Percentiles rank a stretch among this genome's conserved stretches.
These are phyloP conservation scores for Notarius quadriscutis DNA, from an alignment of 2,113 vertebrate species.

Conservation along the genomic window DNA sequence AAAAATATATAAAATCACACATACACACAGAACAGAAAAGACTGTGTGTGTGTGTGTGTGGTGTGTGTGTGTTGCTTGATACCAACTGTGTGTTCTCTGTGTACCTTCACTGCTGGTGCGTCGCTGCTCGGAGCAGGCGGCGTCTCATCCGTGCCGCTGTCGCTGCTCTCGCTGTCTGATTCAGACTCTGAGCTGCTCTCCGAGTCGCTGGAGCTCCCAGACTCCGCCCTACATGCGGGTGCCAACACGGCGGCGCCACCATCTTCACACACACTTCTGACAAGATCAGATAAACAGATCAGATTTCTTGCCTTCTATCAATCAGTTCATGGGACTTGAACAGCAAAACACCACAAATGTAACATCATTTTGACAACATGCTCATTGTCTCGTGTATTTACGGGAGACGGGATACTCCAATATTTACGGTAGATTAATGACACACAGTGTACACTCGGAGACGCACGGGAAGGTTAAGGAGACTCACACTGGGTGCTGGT, in stretches of 20 bases:
- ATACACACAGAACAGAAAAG: background rate
- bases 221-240: constrained; percentile 79
- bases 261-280: constrained; percentile 67
- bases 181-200: constrained; percentile 86
- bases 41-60: constrained; percentile 4
- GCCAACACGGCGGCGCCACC: constrained; percentile 62
- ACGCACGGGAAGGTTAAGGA: constrained; percentile 5
- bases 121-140: constrained; percentile 49
- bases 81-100: background rate
- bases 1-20: background rate
- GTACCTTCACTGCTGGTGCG: constrained; percentile 61
- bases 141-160: constrained; percentile 72
- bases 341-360: background rate
- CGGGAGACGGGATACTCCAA: background rate
- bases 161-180: constrained; percentile 75
- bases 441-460: background rate
- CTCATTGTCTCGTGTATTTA: background rate
- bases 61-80: background rate
- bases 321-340: background rate
- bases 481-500: constrained; percentile 78
- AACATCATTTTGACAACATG: background rate
- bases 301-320: background rate
- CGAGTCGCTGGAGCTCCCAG: constrained; percentile 82
- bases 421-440: background rate
- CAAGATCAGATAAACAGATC: background rate